Evolutionary conservation across 2,797 vertebrate genomes (phyloP), one percentile per base, ranked within the genome.

Genomic region (Jordanella pulchra): DNA sequence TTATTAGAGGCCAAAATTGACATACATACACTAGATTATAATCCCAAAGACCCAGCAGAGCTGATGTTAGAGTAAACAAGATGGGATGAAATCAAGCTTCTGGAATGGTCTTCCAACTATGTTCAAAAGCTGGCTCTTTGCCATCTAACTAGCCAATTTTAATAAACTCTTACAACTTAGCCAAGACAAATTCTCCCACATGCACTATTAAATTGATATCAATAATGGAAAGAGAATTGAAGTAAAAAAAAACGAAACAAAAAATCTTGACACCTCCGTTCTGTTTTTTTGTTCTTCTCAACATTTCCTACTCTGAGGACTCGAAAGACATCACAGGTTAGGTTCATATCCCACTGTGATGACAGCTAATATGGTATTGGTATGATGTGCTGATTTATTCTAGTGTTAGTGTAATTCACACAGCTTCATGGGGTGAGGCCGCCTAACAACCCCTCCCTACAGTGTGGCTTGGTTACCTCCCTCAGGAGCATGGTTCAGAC

Each of bases 401-500:
- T 42, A 71, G 66, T 72, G 69, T 4, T 12, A 72, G 75, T 84
- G 78, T 86, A 63, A 80, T 84, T 84, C 83, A 70, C 76, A 76
- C 32, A 76, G 80, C 70, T 82, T 77, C 86, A 75, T 83, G 79
- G 14, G 0, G 82, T 51, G 82, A 79, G 39, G 32, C 51, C 10
- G 30, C 48, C 45, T 23, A 35, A 61, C 64, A 67, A 28, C 55
- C 4, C 61, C 55, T 51, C 72, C 61, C 73, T 71, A 23, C 70
- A 15, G 48, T 79, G 80, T 76, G 82, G 81, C 84, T 80, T 63
- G 69, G 71, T 68, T 83, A 64, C n/a, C 28, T 80, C 83, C 83
- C 87, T 47, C 63, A 78, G 77, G 87, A 82, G 47, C 67, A 54
- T 67, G 75, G 85, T 89, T 89, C 90, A 93, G 88, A 91, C 89